A percentile compares a stretch with the other conserved stretches of the same genome.
These are phyloP conservation scores for Sphaeramia orbicularis DNA, from an alignment of 2,797 vertebrate genomes.

Conservation along the genomic window DNA sequence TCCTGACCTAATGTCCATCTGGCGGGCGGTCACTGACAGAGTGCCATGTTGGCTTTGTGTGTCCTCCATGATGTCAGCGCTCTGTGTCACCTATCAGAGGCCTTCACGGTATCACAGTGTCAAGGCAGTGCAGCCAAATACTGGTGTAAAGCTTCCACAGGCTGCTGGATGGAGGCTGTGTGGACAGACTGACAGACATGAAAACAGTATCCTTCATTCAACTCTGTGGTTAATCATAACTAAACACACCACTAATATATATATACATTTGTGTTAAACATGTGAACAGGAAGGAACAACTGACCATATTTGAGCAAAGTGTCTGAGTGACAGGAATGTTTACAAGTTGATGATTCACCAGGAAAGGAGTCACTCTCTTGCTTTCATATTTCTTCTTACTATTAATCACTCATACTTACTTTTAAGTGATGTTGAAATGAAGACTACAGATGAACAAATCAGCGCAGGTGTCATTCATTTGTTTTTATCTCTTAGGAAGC, in stretches of 20 bases:
- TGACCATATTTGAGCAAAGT: conserved; percentile 48
- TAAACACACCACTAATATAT: background rate
- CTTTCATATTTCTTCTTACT: background rate
- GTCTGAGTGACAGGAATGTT: conserved; percentile 9
- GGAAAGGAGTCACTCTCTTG: conserved; percentile 9
- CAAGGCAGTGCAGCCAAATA: background rate
- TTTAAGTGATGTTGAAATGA: conserved; percentile 14
- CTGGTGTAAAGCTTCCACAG: too few relatives aligned
- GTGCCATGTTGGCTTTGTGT: conserved; percentile 21
- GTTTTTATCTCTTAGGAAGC: conserved; percentile 3
- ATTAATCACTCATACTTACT: background rate
- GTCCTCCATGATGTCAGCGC: conserved; percentile 43
- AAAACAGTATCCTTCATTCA: background rate
- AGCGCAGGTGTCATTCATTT: background rate
- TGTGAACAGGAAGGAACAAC: conserved; percentile 36
- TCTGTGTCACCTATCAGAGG: conserved; percentile 14
- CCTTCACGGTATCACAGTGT: background rate
- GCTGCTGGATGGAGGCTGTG: conserved; percentile 17
- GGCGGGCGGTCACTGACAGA: conserved; percentile 3
- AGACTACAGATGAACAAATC: background rate
- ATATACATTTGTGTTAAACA: background rate
- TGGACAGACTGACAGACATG: conserved; percentile 25
- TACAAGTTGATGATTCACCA: conserved; percentile 40
- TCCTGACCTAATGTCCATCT: conserved; percentile 27
- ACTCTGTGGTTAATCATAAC: background rate